Evolutionary conservation across 92 coral and sea anemone genomes (phyloP), one percentile per base, ranked within the genome.

Genomic region (Pocillopora meandrina): DNA sequence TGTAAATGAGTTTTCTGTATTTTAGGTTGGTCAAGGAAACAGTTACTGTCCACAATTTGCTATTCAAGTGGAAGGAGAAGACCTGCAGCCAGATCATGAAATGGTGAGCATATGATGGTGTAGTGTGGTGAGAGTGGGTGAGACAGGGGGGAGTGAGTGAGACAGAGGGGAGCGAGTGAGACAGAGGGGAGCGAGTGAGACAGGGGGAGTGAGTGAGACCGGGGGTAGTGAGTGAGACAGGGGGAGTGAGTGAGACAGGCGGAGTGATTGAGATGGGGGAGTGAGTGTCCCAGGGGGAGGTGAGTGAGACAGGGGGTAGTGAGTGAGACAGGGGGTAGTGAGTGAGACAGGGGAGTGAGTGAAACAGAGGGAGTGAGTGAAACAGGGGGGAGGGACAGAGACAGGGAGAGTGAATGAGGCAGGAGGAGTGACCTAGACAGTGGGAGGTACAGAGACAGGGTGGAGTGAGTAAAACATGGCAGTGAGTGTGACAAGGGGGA

Each of bases 11-110:
- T 65, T 34, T 78, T 35, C 3, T 49, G 55, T 20, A 6, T 58
- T 61, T 13, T 20, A 91, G 93, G 80, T 87, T 35, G 87, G 75
- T 12, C 89, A 87, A 63, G 91, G 87, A 80, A 89, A 91, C 23
- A 64, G 26, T 12, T 26, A 65, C 26, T 62, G 56, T 33, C 56
- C 78, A 15, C 86, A 76, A 31, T 34, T 15, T 11, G 9, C 74
- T 20, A n/a, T 64, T 56, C 86, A 83, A 55, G 49, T 55, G 33
- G 74, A 73, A 63, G 63, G 57, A n/a, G 86, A 83, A 49, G 86
- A 74, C 52, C 0, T 26, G 8, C 80, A 63, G 31, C 55, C 20
- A 47, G 86, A 83, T 36, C 63, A 63, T 47, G 80, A 83, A 47
- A 73, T 73, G 86, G 86, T 83, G 65, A 65, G 86, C 56, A 36